phyloP scores from a whole-genome alignment of 2,797 vertebrate species.

The Moxostoma hubbsi region DNA sequence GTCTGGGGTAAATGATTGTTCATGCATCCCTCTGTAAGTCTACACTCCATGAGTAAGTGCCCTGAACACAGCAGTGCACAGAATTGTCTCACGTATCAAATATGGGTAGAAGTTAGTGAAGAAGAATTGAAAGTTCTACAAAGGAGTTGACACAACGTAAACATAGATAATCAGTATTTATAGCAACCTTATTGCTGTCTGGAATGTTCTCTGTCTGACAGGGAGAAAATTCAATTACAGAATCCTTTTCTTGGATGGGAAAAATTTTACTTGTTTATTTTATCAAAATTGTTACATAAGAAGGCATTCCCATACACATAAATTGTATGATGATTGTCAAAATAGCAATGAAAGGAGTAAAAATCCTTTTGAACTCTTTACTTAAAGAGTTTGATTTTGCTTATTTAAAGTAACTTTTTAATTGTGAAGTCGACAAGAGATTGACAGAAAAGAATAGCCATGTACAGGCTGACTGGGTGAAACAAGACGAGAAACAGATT shows the following conservation, averaged over 20 bases:
- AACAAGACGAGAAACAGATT: constrained; percentile 14
- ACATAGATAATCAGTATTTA: constrained; percentile 26
- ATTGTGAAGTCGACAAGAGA: not conserved
- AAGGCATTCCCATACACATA: constrained; percentile 4
- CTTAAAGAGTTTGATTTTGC: not conserved
- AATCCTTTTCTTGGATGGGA: constrained; percentile 22
- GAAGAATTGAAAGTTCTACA: not conserved
- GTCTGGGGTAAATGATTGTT: not conserved
- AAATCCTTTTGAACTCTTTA: not conserved
- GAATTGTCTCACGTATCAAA: too few species aligned
- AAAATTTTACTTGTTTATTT: constrained; percentile 21
- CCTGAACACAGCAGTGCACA: too few species aligned
- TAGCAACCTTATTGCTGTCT: not conserved
- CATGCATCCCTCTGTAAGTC: not conserved
- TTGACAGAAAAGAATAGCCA: not conserved
- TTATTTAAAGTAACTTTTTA: not conserved
- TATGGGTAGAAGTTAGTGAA: not conserved
- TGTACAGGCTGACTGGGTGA: not conserved
- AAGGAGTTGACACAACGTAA: not conserved
- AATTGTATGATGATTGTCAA: constrained; percentile 1
- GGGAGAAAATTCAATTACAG: not conserved
- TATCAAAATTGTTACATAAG: constrained; percentile 29
- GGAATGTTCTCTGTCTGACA: constrained; percentile 12
- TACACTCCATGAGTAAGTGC: not conserved
- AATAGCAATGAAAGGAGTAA: constrained; percentile 3